Evolutionary conservation across 2,888 invertebrate species (phyloP).

Genomic region (Drosophila mulleri): DNA sequence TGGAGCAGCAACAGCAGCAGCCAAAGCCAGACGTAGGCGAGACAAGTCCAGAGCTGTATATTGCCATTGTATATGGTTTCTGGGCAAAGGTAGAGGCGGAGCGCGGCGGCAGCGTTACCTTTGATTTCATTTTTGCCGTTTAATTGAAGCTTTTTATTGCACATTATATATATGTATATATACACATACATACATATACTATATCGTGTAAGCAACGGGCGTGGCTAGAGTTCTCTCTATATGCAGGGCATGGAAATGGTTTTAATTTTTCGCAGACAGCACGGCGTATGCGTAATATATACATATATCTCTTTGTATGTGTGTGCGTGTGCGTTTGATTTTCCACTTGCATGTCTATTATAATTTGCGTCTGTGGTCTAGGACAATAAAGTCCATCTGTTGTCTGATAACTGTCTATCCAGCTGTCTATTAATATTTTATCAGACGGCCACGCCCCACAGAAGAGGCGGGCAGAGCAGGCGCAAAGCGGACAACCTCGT

Average conservation of each 20-base stretch:
- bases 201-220: conserved; percentile 16
- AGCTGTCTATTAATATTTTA: conserved; percentile 84
- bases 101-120: conserved; percentile 45
- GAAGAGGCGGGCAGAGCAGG: conserved; percentile 7
- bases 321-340: conserved; percentile 58
- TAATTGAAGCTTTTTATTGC: conserved; percentile 77
- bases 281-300: conserved; percentile 35
- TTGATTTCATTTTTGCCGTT: conserved; percentile 67
- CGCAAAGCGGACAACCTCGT: conserved; percentile 29
- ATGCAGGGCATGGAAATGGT: conserved; percentile 27
- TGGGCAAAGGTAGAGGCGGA: background rate
- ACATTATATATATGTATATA: conserved; percentile 39
- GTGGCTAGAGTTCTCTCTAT: conserved; percentile 22
- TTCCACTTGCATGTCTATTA: conserved; percentile 73
- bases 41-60: conserved; percentile 41
- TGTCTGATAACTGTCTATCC: conserved; percentile 84
- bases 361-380: conserved; percentile 80
- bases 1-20: conserved; percentile 15
- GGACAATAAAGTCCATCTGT: conserved; percentile 84
- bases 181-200: conserved; percentile 12
- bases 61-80: conserved; percentile 33
- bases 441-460: conserved; percentile 71
- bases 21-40: conserved; percentile 39
- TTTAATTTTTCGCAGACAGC: conserved; percentile 38
- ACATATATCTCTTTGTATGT: background rate